phyloP scores from a whole-genome alignment of 2,888 invertebrate species.

The Eudemis profundana region DNA sequence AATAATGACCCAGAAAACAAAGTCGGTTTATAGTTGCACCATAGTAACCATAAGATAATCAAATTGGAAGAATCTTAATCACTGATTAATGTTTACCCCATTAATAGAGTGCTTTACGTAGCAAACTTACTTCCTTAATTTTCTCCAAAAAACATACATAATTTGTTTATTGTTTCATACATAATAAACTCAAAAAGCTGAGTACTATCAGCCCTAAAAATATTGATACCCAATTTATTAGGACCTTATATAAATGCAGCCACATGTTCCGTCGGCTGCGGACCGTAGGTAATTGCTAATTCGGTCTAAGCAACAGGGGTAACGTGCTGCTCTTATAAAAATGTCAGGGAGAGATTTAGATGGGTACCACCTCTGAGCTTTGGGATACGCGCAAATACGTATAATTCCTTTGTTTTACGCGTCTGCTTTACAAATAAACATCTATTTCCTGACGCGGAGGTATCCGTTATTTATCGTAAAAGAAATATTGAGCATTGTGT shows the following conservation, averaged over 20 bases:
- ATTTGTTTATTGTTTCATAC: too few relatives aligned
- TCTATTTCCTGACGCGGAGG: not conserved
- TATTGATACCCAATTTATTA: too few relatives aligned
- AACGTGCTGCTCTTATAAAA: constrained; percentile 80
- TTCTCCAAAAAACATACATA: too few relatives aligned
- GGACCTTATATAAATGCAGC: not conserved
- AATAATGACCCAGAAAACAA: too few relatives aligned
- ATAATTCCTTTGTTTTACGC: constrained; percentile 41
- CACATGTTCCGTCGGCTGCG: constrained; percentile 48
- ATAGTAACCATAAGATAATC: too few relatives aligned
- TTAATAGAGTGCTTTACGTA: too few relatives aligned
- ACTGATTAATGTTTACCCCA: too few relatives aligned
- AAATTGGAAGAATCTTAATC: too few relatives aligned
- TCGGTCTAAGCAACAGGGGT: constrained; percentile 75
- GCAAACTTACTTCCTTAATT: too few relatives aligned
- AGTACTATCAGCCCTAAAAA: too few relatives aligned
- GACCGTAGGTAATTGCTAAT: constrained; percentile 73
- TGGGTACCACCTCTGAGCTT: constrained; percentile 58
- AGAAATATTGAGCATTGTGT: not conserved
- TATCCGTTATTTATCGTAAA: not conserved
- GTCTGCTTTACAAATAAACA: constrained; percentile 37
- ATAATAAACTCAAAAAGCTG: too few relatives aligned
- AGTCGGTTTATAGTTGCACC: too few relatives aligned
- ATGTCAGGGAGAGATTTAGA: constrained; percentile 78
- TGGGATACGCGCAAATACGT: constrained; percentile 59